phyloP scores from a whole-genome alignment of 2,113 vertebrate genomes.

The Cettia cetti region DNA sequence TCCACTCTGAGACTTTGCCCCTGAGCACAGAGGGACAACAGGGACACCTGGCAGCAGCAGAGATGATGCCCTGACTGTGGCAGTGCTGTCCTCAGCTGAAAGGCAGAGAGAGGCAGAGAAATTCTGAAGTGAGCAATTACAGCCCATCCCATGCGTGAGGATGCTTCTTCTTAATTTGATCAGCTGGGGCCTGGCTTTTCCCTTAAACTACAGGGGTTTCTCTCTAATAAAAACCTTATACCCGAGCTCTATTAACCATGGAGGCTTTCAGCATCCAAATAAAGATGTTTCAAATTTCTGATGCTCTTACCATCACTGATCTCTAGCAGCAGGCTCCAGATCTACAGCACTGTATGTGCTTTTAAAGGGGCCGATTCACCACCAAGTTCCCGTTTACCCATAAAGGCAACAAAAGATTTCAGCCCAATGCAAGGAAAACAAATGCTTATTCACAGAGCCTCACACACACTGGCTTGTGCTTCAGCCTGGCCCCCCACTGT shows the following conservation, averaged over 20 bases:
- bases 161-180: neutral
- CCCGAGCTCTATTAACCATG: neutral
- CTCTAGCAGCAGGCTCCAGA: neutral
- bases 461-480: neutral
- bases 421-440: neutral
- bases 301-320: neutral
- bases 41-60: neutral
- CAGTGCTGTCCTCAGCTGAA: neutral
- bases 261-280: neutral
- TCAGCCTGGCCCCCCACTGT: neutral
- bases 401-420: neutral
- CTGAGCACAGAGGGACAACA: rapidly evolving
- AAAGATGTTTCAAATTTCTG: neutral
- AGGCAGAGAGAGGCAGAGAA: neutral
- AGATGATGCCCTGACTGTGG: neutral
- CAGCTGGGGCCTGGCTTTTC: neutral
- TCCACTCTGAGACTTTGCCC: neutral
- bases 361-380: neutral
- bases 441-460: neutral
- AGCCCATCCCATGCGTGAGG: neutral
- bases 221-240: neutral
- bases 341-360: neutral
- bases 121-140: neutral
- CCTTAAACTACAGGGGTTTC: neutral
- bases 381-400: neutral